phyloP scores from a whole-genome alignment of 92 coral and sea anemone genomes.

The Phenganax subtilis region DNA sequence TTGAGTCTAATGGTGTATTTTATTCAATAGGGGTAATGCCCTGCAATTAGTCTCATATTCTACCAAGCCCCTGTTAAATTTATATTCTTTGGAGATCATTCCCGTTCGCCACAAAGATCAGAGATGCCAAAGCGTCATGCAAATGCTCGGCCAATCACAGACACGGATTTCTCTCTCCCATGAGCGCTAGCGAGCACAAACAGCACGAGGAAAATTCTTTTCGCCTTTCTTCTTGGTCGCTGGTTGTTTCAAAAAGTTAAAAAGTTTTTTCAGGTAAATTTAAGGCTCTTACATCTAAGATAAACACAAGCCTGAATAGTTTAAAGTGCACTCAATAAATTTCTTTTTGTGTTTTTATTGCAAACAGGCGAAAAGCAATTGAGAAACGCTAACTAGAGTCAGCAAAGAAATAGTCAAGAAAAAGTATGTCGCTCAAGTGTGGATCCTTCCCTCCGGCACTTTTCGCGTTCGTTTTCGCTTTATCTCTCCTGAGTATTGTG shows the following conservation, averaged over 20 bases:
- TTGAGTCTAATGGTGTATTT: too few relatives aligned
- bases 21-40: too few relatives aligned
- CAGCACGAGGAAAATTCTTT: background rate
- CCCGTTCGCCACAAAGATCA: background rate
- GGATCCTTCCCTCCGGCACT: background rate
- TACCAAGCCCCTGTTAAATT: background rate
- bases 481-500: conserved; percentile 4
- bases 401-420: background rate
- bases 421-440: background rate
- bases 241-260: background rate
- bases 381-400: background rate
- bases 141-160: conserved; percentile 22
- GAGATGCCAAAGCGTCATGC: background rate
- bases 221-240: conserved; percentile 8
- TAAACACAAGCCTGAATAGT: background rate
- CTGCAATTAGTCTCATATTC: background rate
- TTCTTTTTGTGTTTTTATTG: background rate
- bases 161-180: background rate
- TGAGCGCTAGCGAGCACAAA: conserved; percentile 4
- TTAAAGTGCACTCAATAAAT: background rate
- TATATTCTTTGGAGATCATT: background rate
- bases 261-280: conserved; percentile 24
- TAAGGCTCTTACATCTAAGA: background rate
- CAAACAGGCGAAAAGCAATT: background rate
- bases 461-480: background rate